Percentiles rank a stretch among this genome's conserved stretches.
phyloP scores from a whole-genome alignment of 2,113 vertebrate species.

The Hydrolagus affinis region DNA sequence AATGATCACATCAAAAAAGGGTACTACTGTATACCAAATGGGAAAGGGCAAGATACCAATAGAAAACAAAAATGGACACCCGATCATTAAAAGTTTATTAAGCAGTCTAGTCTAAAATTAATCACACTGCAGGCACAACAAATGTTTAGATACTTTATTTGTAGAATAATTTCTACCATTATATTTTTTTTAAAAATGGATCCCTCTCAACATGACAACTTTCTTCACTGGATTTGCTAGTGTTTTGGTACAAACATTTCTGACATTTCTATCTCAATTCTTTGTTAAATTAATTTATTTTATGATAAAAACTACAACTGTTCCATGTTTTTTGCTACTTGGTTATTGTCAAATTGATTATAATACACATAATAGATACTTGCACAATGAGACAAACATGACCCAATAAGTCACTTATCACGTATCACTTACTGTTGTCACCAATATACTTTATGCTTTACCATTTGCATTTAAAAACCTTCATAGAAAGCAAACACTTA shows the following conservation, averaged over 20 bases:
- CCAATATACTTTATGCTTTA: conserved; percentile 10
- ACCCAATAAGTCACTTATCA: background rate
- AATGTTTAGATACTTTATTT: conserved; percentile 18
- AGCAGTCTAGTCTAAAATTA: background rate
- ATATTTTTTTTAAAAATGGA: conserved; percentile 16
- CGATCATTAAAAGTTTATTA: background rate
- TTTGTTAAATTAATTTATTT: background rate
- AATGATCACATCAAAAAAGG: too few relatives aligned
- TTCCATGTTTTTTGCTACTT: background rate
- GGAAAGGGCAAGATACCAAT: background rate
- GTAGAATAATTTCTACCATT: background rate
- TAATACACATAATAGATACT: background rate
- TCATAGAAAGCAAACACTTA: conserved; percentile 4
- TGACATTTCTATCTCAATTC: background rate
- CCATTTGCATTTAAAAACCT: conserved; percentile 4
- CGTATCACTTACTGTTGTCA: conserved; percentile 21
- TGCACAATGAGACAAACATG: conserved; percentile 25
- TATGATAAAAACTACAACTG: background rate
- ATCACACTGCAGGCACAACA: background rate
- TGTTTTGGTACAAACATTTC: conserved; percentile 14
- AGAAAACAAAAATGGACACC: background rate
- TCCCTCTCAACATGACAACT: conserved; percentile 2
- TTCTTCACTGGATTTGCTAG: background rate
- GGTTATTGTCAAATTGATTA: background rate
- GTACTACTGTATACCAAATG: background rate